Evolutionary conservation across 30 jellyfish, hydroid and myxozoan genomes (phyloP).

Genomic region (Pelagia noctiluca): DNA sequence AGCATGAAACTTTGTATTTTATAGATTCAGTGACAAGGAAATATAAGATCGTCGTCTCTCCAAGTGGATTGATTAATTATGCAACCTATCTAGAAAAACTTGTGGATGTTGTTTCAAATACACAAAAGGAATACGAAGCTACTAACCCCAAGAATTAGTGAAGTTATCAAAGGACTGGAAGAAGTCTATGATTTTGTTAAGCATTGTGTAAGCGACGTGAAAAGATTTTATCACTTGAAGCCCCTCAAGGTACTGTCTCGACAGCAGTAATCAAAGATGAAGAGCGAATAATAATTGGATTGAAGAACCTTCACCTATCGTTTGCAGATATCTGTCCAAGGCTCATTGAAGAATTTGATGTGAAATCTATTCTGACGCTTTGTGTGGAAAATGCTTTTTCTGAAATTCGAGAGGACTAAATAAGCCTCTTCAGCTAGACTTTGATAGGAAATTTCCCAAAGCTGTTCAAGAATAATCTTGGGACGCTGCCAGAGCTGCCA

Average conservation of each 20-base stretch:
- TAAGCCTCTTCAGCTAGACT: constrained; percentile 49
- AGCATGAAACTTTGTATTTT: constrained; percentile 3
- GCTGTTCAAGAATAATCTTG: constrained; percentile 51
- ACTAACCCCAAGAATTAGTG: background rate
- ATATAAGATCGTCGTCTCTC: background rate
- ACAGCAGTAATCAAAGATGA: constrained; percentile 23
- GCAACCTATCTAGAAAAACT: constrained; percentile 10
- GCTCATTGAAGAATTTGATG: constrained; percentile 6
- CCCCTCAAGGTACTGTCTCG: constrained; percentile 40
- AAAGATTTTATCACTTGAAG: constrained; percentile 13
- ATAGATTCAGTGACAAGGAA: constrained; percentile 33
- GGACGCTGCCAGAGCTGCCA: no score
- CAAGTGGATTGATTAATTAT: constrained; percentile 6
- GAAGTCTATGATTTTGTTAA: constrained; percentile 12
- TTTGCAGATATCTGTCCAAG: constrained; percentile 30
- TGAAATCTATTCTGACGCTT: constrained; percentile 13
- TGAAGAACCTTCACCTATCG: constrained; percentile 17
- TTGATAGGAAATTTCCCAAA: constrained; percentile 42
- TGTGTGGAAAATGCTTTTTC: constrained; percentile 15
- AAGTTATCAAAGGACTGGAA: constrained; percentile 13
- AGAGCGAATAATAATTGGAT: constrained; percentile 1
- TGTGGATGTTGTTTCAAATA: constrained; percentile 9
- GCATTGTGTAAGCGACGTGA: constrained; percentile 16
- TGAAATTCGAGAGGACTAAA: constrained; percentile 43
- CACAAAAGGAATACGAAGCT: constrained; percentile 23